Conservation (phyloP, 2,888 invertebrate genomes). For the Cybosia mesomella region DNA sequence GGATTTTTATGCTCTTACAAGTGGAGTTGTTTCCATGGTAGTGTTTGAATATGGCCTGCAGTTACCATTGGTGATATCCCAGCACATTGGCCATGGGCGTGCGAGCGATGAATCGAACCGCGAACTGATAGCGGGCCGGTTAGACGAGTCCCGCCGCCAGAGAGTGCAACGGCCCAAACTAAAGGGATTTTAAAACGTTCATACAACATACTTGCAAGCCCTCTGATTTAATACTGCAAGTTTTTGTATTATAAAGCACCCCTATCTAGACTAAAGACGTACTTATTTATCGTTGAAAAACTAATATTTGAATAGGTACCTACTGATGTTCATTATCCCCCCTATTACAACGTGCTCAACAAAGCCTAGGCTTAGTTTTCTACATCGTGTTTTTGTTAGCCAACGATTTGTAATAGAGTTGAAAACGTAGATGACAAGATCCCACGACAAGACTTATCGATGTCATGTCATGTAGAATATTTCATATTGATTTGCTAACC, state of each 20-base stretch:
- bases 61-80: conserved; percentile 79
- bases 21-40: conserved; percentile 52
- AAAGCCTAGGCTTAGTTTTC: too few relatives aligned
- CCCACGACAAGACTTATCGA: not conserved
- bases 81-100: conserved; percentile 72
- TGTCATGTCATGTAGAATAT: not conserved
- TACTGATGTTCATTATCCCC: too few relatives aligned
- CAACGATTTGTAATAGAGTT: too few relatives aligned
- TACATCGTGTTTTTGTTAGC: not conserved
- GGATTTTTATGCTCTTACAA: conserved; percentile 17
- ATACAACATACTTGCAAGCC: conserved; percentile 69
- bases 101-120: conserved; percentile 82
- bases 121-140: conserved; percentile 85
- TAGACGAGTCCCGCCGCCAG: conserved; percentile 80
- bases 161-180: conserved; percentile 86
- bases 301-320: not conserved
- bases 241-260: conserved; percentile 19
- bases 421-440: too few relatives aligned
- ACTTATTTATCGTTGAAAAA: not conserved
- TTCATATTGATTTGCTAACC: conserved; percentile 16
- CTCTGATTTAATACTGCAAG: conserved; percentile 69
- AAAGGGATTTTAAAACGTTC: conserved; percentile 83
- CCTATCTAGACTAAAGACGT: not conserved
- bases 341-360: too few relatives aligned
- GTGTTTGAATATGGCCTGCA: conserved; percentile 69